Evolutionary conservation across 1,140 invertebrate genomes (phyloP).

Genomic region (Globodera rostochiensis): DNA sequence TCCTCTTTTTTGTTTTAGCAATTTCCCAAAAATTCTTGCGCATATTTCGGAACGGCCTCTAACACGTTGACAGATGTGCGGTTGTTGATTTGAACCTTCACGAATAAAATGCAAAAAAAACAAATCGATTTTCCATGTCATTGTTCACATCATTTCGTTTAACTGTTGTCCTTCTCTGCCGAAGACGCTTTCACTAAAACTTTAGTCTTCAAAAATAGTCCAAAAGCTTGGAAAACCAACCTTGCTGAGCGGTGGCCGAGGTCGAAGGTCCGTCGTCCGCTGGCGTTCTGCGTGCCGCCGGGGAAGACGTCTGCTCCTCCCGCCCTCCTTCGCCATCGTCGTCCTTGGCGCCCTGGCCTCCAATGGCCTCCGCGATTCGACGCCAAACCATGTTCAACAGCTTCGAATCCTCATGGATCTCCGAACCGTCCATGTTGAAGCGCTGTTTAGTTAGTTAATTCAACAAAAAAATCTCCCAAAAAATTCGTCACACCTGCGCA

Average conservation of each 20-base stretch:
- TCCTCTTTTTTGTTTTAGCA: too few relatives aligned
- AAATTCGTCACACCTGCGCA: slow-evolving; percentile 35
- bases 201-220: neutral
- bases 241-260: too few relatives aligned
- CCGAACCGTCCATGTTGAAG: slow-evolving; percentile 41
- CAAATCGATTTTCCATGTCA: too few relatives aligned
- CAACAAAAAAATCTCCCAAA: neutral
- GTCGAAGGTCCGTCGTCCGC: neutral
- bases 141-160: neutral
- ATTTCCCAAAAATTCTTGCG: too few relatives aligned
- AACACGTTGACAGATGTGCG: too few relatives aligned
- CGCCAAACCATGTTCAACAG: slow-evolving; percentile 40
- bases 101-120: too few relatives aligned
- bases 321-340: neutral
- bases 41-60: too few relatives aligned
- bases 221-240: neutral
- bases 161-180: neutral
- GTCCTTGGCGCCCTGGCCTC: neutral
- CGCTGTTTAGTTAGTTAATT: slow-evolving; percentile 9
- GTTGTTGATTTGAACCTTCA: too few relatives aligned
- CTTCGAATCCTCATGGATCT: slow-evolving; percentile 39
- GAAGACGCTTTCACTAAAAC: neutral
- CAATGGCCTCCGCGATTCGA: slow-evolving; percentile 16
- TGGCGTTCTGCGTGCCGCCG: neutral
- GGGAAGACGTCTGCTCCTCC: neutral